Evolutionary conservation across 2,797 vertebrate species (phyloP).

Genomic region (Lophius americanus): DNA sequence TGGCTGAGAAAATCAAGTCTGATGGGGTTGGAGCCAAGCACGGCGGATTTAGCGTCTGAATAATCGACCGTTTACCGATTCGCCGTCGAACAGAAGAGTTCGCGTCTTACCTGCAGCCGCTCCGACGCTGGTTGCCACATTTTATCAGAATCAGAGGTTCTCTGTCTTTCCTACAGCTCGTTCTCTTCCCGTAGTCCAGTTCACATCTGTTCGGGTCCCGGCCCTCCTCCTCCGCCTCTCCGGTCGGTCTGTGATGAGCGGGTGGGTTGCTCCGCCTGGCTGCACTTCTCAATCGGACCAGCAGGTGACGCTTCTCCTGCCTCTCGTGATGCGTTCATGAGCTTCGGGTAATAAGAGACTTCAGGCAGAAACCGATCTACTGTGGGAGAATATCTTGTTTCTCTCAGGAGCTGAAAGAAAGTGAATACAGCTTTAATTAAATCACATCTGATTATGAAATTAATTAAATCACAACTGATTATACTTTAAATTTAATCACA

Average conservation of each 20-base stretch:
- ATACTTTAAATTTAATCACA: too few species aligned
- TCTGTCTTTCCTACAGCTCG: conserved; percentile 66
- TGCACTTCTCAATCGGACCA: conserved; percentile 41
- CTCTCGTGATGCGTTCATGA: too few species aligned
- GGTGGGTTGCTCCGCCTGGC: conserved; percentile 86
- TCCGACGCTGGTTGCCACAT: conserved; percentile 99
- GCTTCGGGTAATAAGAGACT: too few species aligned
- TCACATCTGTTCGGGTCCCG: conserved; percentile 82
- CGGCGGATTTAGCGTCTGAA: conserved; percentile 13
- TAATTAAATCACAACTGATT: too few species aligned
- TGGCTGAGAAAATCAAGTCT: conserved; percentile 9
- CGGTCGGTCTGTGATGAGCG: conserved; percentile 61
- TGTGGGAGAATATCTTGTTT: too few species aligned
- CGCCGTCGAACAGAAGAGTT: conserved; percentile 16
- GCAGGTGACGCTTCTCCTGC: conserved; percentile 62
- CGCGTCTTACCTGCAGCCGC: conserved; percentile 91
- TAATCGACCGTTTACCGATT: neutral
- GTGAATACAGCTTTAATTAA: too few species aligned
- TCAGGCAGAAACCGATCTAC: too few species aligned
- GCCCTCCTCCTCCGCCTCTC: conserved; percentile 54
- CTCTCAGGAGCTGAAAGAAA: too few species aligned
- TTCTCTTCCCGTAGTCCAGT: conserved; percentile 69
- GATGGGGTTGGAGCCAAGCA: conserved; percentile 16
- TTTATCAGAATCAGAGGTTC: conserved; percentile 68
- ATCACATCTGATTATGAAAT: too few species aligned